phyloP scores from a whole-genome alignment of 2,797 vertebrate genomes.

The Chaetodon trifasciatus region DNA sequence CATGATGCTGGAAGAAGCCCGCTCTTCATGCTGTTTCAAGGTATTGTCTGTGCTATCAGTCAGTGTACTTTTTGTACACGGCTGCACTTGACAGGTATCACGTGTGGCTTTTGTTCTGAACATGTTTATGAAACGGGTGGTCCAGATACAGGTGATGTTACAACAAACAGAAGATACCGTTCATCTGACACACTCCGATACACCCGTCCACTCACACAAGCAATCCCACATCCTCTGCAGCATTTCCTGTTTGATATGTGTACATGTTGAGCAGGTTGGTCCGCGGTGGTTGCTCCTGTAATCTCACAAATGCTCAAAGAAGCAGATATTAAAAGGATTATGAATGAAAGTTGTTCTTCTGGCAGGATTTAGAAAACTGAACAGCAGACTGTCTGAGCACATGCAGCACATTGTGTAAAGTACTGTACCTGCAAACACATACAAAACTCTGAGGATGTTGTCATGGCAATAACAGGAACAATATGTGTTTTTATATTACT shows the following conservation, averaged over 20 bases:
- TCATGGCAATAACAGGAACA: conserved; percentile 4
- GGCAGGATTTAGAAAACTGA: not conserved
- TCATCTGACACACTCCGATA: not conserved
- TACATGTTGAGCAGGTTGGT: not conserved
- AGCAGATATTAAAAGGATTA: not conserved
- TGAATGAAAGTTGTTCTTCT: not conserved
- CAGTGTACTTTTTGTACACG: not conserved
- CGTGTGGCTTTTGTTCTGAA: not conserved
- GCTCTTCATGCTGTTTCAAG: not conserved
- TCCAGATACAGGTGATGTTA: not conserved
- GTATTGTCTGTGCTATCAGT: not conserved
- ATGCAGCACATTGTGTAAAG: not conserved
- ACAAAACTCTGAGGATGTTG: not conserved
- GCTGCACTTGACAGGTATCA: not conserved
- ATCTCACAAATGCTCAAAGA: conserved; percentile 8
- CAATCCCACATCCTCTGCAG: conserved; percentile 39
- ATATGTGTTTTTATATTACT: not conserved
- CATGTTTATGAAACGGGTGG: conserved; percentile 8
- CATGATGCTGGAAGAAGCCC: not conserved
- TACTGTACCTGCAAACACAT: not conserved
- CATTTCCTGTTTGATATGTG: conserved; percentile 47
- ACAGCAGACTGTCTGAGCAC: not conserved
- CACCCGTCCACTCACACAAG: not conserved
- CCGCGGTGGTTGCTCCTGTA: not conserved
- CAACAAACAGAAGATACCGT: not conserved